These are phyloP conservation scores for Palythoa caribaeorum DNA, from an alignment of 92 coral and sea anemone genomes.

Conservation along the genomic window DNA sequence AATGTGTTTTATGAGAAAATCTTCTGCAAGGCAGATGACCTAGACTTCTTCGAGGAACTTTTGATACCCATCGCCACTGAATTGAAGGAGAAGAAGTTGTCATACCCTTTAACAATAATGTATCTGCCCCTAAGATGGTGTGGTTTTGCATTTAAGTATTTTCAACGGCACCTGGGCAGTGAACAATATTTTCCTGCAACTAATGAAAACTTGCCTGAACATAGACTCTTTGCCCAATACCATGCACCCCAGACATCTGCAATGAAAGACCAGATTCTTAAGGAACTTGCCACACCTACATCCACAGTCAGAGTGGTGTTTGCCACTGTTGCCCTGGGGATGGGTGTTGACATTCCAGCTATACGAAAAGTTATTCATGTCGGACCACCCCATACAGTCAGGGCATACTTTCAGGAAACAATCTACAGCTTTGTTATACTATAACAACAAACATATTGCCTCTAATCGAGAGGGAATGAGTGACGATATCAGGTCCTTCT, in stretches of 20 bases:
- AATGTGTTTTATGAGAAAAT: conserved; percentile 60
- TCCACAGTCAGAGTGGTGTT: conserved; percentile 66
- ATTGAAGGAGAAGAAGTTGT: conserved; percentile 37
- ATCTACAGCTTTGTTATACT: conserved; percentile 47
- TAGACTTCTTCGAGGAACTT: conserved; percentile 59
- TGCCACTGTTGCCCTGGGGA: conserved; percentile 77
- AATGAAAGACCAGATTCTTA: conserved; percentile 65
- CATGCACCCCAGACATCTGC: conserved; percentile 68
- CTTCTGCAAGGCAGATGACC: conserved; percentile 57
- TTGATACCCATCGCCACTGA: conserved; percentile 57
- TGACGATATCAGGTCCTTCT: conserved; percentile 38
- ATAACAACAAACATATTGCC: conserved; percentile 29
- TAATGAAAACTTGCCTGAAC: conserved; percentile 57
- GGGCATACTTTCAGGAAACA: conserved; percentile 67
- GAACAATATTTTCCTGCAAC: conserved; percentile 60
- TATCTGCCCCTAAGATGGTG: conserved; percentile 69
- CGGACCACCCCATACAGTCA: conserved; percentile 62
- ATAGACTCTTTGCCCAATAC: conserved; percentile 69
- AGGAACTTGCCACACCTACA: conserved; percentile 31
- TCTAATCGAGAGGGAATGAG: conserved; percentile 36
- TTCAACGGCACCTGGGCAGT: conserved; percentile 48
- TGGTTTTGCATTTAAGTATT: conserved; percentile 62
- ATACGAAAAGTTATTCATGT: conserved; percentile 64
- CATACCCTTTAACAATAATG: conserved; percentile 62
- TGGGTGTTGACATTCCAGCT: conserved; percentile 69